Evolutionary conservation across 2,797 vertebrate species (phyloP).

Genomic region (Merluccius polli): DNA sequence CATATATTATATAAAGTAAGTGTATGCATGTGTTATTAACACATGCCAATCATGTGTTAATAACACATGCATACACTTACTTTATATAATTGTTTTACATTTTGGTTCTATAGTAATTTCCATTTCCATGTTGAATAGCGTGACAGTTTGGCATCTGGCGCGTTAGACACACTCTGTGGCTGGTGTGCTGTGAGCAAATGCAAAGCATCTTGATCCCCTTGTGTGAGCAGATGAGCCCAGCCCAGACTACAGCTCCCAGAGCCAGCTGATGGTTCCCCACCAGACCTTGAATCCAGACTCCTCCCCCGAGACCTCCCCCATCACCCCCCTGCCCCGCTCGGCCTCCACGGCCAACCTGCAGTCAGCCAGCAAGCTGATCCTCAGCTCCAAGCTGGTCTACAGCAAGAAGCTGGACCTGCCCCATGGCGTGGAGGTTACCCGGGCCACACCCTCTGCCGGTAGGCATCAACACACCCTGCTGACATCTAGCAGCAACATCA

Average conservation of each 20-base stretch:
- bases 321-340: conserved; percentile 86
- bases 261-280: conserved; percentile 81
- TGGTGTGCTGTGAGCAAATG: not conserved
- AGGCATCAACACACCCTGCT: conserved; percentile 10
- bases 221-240: conserved; percentile 72
- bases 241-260: conserved; percentile 74
- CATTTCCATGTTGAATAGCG: not conserved
- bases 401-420: conserved; percentile 89
- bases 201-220: not conserved
- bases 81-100: not conserved
- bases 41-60: no score
- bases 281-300: conserved; percentile 78
- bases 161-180: no score
- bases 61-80: not conserved
- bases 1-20: no score
- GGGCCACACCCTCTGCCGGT: conserved; percentile 98
- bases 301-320: conserved; percentile 82
- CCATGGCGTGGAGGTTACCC: conserved; percentile 87
- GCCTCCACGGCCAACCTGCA: conserved; percentile 96
- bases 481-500: not conserved
- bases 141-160: not conserved
- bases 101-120: not conserved
- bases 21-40: no score
- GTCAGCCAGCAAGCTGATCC: conserved; percentile 95
- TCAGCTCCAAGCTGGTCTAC: conserved; percentile 93